Evolutionary conservation across 2,888 invertebrate genomes (phyloP).

Genomic region (Elmis aenea): DNA sequence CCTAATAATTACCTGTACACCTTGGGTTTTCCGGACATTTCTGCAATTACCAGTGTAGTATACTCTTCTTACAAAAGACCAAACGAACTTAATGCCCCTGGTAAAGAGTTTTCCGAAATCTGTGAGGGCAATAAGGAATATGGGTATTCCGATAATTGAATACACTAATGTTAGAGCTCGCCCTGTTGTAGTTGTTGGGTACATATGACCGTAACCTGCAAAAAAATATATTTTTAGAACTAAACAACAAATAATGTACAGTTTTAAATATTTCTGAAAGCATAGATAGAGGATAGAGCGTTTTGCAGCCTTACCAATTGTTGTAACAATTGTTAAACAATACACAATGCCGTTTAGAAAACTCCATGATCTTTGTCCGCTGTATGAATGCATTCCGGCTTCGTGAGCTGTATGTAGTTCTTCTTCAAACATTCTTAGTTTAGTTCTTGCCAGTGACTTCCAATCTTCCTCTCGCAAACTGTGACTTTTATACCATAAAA

Average conservation of each 20-base stretch:
- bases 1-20: constrained; percentile 66
- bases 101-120: constrained; percentile 95
- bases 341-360: constrained; percentile 84
- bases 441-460: constrained; percentile 78
- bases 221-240: constrained; percentile 24
- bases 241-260: no score
- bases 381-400: constrained; percentile 76
- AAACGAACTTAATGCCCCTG: constrained; percentile 81
- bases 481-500: constrained; percentile 76
- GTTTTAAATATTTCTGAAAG: no score
- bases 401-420: constrained; percentile 80
- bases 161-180: constrained; percentile 87
- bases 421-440: constrained; percentile 78
- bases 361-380: constrained; percentile 81
- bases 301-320: constrained; percentile 81
- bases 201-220: constrained; percentile 94
- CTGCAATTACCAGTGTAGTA: constrained; percentile 84
- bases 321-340: constrained; percentile 80
- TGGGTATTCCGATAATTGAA: constrained; percentile 91
- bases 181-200: constrained; percentile 83
- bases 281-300: neutral
- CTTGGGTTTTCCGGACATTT: constrained; percentile 68
- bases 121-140: constrained; percentile 89
- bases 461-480: constrained; percentile 82
- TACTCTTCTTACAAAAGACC: constrained; percentile 77